A percentile compares a stretch with the other conserved stretches of the same genome.
Evolutionary conservation across 2,797 vertebrate species (phyloP).

Genomic region (Megalops cyprinoides): DNA sequence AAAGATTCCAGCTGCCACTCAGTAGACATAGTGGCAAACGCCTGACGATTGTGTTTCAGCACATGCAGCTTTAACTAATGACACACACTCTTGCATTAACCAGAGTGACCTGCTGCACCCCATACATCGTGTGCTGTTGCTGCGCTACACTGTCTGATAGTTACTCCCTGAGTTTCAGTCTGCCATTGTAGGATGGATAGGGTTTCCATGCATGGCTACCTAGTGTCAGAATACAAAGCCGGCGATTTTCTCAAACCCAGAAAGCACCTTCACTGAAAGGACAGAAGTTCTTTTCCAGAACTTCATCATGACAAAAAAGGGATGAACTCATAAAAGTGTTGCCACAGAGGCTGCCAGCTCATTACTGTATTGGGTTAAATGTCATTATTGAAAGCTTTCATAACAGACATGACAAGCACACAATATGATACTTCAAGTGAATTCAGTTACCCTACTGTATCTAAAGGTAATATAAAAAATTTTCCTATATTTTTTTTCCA

Average conservation of each 20-base stretch:
- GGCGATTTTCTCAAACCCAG: background rate
- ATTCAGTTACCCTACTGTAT: no score
- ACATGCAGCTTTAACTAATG: background rate
- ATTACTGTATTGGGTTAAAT: background rate
- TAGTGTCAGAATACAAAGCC: background rate
- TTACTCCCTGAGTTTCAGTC: background rate
- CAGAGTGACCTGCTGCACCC: background rate
- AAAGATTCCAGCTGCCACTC: background rate
- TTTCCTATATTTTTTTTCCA: no score
- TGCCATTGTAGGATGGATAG: background rate
- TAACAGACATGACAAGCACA: background rate
- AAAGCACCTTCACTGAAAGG: background rate
- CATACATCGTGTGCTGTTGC: background rate
- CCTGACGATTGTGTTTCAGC: background rate
- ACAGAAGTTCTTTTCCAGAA: background rate
- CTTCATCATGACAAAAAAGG: background rate
- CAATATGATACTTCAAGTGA: background rate
- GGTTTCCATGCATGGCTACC: background rate
- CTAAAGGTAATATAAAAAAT: no score
- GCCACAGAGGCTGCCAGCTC: background rate
- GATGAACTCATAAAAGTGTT: background rate
- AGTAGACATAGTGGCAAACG: background rate
- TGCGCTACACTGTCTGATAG: background rate
- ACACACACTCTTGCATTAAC: background rate
- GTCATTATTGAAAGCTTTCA: background rate